A percentile compares a stretch with the other conserved stretches of the same genome.
Evolutionary conservation across 2,888 invertebrate species (phyloP).

Genomic region (Thera obeliscata): DNA sequence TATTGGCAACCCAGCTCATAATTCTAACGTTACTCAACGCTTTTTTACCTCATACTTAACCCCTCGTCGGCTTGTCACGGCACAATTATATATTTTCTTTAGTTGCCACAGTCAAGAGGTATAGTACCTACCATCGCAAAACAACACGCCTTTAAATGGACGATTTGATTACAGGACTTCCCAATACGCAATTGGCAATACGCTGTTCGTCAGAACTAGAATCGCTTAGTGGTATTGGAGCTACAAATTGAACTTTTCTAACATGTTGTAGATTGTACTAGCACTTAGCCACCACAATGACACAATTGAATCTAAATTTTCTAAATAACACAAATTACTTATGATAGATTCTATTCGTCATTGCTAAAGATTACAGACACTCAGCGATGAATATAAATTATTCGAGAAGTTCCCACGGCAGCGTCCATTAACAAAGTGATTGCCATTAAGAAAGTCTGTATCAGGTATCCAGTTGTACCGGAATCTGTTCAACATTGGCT

Average conservation of each 20-base stretch:
- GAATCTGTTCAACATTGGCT: constrained; percentile 58
- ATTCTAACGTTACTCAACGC: neutral
- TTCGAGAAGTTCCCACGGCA: constrained; percentile 47
- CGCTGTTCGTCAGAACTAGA: constrained; percentile 4
- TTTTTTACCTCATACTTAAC: too few relatives aligned
- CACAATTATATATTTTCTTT: too few relatives aligned
- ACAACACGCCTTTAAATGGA: too few relatives aligned
- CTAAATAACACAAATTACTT: constrained; percentile 6
- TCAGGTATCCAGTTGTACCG: constrained; percentile 53
- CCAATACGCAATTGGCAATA: constrained; percentile 5
- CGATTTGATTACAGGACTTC: neutral
- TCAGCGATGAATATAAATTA: constrained; percentile 18
- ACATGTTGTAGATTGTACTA: constrained; percentile 2
- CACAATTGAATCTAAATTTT: constrained; percentile 1
- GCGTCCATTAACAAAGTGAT: constrained; percentile 50
- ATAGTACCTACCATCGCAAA: too few relatives aligned
- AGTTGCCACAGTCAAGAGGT: too few relatives aligned
- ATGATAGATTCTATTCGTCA: neutral
- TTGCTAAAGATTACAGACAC: constrained; percentile 1
- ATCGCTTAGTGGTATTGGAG: neutral
- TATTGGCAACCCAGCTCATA: neutral
- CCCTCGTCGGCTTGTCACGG: too few relatives aligned
- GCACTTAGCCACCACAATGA: constrained; percentile 20
- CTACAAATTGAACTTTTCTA: constrained; percentile 22
- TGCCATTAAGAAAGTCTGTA: constrained; percentile 62